These are phyloP conservation scores for Malurus splendens DNA, from an alignment of 2,797 vertebrate species.

Conservation along the genomic window DNA sequence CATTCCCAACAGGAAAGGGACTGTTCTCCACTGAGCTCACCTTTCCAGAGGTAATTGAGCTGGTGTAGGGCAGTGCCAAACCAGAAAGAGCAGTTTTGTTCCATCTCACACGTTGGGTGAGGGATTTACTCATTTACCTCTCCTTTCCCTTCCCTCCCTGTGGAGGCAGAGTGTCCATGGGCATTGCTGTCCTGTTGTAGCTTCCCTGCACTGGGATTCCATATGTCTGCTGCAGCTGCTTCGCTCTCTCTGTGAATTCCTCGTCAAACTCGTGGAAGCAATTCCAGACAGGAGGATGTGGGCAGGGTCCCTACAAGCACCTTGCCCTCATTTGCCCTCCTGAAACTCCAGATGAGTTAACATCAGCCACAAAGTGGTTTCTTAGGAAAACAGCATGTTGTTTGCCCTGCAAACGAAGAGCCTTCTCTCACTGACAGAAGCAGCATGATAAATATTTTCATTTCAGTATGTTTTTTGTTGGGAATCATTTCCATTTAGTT, in stretches of 20 bases:
- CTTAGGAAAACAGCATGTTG: not conserved
- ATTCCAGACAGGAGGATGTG: not conserved
- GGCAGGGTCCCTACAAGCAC: not conserved
- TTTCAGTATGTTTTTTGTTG: conserved; percentile 1
- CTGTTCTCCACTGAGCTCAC: not conserved
- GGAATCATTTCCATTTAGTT: conserved; percentile 13
- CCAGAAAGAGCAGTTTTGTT: not conserved
- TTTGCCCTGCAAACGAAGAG: not conserved
- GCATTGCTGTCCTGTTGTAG: fast-evolving
- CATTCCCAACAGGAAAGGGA: not conserved
- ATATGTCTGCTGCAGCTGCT: not conserved
- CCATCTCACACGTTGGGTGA: fast-evolving
- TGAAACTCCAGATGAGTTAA: not conserved
- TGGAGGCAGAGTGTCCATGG: not conserved
- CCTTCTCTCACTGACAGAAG: not conserved
- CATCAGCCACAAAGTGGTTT: not conserved
- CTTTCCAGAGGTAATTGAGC: not conserved
- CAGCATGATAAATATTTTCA: conserved; percentile 32
- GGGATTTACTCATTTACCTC: not conserved
- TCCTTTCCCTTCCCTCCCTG: not conserved
- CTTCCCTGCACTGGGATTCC: not conserved
- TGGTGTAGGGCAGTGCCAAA: not conserved
- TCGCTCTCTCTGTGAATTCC: not conserved
- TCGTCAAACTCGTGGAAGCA: fast-evolving
- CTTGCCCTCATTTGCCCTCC: not conserved